Evolutionary conservation across 2,888 invertebrate genomes (phyloP), one percentile per base, ranked within the genome.

Genomic region (Eurois occulta): DNA sequence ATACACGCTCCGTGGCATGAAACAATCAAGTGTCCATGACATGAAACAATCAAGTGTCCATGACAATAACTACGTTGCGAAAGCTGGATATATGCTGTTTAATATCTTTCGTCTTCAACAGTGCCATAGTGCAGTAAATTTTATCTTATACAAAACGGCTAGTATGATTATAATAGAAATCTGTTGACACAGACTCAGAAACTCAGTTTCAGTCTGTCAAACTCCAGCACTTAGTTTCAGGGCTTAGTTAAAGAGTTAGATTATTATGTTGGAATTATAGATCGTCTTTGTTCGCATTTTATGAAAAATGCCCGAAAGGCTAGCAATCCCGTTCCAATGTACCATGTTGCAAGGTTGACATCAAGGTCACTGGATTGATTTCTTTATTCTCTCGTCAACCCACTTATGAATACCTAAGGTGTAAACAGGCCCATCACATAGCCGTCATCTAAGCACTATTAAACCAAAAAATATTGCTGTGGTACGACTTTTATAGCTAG

Each of bases 21-120:
- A 93, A 95, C 95, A 95, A 95, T 95, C 92, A 94, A 92, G 90
- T 91, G 92, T 92, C 91, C 90, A 89, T 91, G 91, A 92, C 90
- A 88, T 89, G 90, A 92, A 93, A 95, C 95, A 95, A 95, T 95
- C 92, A 94, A 92, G 90, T 91, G 92, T 92, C 91, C 90, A 89
- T 91, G 91, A 92, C 90, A 88, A 83, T 84, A 79, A 83, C 76
- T 83, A 72, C 79, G 38, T 75, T 89, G 83, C 83, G 87, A 85
- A 86, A 86, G 64, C 66, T 69, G 79, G 38, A 72, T 78, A 72
- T 78, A 69, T 69, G 77, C 80, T 70, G 71, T 75, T 79, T 77
- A 66, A 64, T 55, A 74, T 58, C 46, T 70, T 85, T 64, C 41
- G 24, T 55, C 24, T 68, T 28, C 46, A 35, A 70, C 16, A 24